Conservation (phyloP, 2,888 invertebrate genomes). For the Trachelus tabidus region DNA sequence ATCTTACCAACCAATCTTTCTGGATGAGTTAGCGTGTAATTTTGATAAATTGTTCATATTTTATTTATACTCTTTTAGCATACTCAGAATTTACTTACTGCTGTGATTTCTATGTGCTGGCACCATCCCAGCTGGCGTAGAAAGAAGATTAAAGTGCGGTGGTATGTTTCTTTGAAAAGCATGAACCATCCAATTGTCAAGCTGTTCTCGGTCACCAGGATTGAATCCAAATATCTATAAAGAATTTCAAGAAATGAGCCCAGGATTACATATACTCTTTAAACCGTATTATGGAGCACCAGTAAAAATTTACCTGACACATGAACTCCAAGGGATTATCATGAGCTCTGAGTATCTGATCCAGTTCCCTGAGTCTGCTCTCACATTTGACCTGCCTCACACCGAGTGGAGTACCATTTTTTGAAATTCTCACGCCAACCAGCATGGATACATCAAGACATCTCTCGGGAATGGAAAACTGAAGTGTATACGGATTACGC, state of each 20-base stretch:
- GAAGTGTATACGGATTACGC: conserved; percentile 86
- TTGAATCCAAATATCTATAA: conserved; percentile 82
- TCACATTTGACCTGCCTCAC: conserved; percentile 90
- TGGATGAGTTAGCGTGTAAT: conserved; percentile 12
- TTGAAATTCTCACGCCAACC: conserved; percentile 83
- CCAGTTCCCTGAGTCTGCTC: conserved; percentile 83
- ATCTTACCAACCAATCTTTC: conserved; percentile 41
- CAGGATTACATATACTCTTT: background rate
- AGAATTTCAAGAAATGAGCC: background rate
- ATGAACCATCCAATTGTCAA: conserved; percentile 84
- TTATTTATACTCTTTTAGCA: background rate
- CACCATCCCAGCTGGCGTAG: conserved; percentile 53
- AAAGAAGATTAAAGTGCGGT: conserved; percentile 83
- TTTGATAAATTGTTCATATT: background rate
- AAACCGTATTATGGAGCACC: background rate
- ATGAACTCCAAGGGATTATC: conserved; percentile 89
- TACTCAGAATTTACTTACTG: conserved; percentile 47
- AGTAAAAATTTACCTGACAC: conserved; percentile 75
- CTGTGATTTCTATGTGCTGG: conserved; percentile 48
- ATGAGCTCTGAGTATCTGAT: conserved; percentile 80
- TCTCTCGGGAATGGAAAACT: conserved; percentile 85
- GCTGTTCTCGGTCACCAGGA: conserved; percentile 79
- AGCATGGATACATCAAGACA: conserved; percentile 86
- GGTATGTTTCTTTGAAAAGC: conserved; percentile 87
- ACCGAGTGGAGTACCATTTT: conserved; percentile 84